A percentile compares a stretch with the other conserved stretches of the same genome.
phyloP scores from a whole-genome alignment of 2,113 vertebrate species.

The Myotis davidii region DNA sequence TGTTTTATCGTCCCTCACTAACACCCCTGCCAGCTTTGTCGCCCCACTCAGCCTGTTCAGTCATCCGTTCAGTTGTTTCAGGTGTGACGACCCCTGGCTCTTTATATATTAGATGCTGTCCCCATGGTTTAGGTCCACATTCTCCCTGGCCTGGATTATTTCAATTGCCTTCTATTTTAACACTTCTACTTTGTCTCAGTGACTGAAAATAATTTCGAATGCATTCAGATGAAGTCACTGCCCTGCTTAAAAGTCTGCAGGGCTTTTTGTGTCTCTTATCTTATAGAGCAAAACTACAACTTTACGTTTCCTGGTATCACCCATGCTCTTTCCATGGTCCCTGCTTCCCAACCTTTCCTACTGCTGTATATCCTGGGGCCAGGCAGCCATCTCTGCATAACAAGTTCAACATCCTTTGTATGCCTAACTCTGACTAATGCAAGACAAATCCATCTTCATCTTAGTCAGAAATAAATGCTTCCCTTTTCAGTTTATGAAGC shows the following conservation, averaged over 20 bases:
- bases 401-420: not conserved
- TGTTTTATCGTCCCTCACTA: too few relatives aligned
- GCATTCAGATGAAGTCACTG: not conserved
- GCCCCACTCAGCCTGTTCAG: too few relatives aligned
- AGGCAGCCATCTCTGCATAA: not conserved
- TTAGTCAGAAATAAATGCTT: not conserved
- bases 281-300: not conserved
- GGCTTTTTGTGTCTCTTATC: not conserved
- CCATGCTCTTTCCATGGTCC: accelerated
- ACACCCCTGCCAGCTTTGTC: too few relatives aligned
- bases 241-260: not conserved
- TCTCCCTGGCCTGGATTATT: not conserved
- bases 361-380: accelerated
- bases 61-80: too few relatives aligned
- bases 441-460: not conserved
- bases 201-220: not conserved
- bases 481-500: not conserved
- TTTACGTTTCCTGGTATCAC: not conserved
- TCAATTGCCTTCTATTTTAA: not conserved
- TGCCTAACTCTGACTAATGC: not conserved
- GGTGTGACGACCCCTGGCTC: too few relatives aligned
- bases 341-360: accelerated
- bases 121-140: too few relatives aligned
- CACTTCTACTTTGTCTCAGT: not conserved
- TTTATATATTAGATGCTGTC: too few relatives aligned